These are phyloP conservation scores for Scelioninae gen. 1 DNA, from an alignment of 2,888 invertebrate genomes.

Conservation along the genomic window DNA sequence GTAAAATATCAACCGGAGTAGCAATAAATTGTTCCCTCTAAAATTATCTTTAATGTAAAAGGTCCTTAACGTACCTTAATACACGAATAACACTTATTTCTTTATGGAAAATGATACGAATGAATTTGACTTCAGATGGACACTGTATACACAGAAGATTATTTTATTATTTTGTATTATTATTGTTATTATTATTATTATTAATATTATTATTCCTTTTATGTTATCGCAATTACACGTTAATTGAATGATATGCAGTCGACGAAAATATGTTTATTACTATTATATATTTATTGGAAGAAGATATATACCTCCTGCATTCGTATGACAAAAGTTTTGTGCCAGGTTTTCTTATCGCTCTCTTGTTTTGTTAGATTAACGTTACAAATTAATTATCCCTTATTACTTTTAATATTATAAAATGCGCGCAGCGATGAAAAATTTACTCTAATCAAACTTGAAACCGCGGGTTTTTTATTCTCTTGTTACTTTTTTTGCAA, in stretches of 20 bases:
- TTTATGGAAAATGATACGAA: not conserved
- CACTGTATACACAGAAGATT: conserved; percentile 4
- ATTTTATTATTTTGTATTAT: too few species aligned
- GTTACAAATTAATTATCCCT: conserved; percentile 9
- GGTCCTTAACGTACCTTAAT: conserved; percentile 4
- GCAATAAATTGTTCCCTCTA: not conserved
- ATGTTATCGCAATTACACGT: conserved; percentile 15
- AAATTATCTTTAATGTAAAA: conserved; percentile 12
- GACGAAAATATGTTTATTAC: conserved; percentile 31
- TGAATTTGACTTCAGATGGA: conserved; percentile 14
- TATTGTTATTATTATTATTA: too few species aligned
- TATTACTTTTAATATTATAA: conserved; percentile 14
- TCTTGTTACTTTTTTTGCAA: not conserved
- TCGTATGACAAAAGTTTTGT: conserved; percentile 30
- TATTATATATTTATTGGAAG: conserved; percentile 45
- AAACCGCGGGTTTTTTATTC: not conserved
- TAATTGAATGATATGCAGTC: conserved; percentile 49
- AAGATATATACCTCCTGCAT: conserved; percentile 25
- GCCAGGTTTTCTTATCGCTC: conserved; percentile 6
- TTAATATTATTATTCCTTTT: not conserved
- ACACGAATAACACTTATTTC: conserved; percentile 9
- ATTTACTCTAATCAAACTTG: conserved; percentile 3
- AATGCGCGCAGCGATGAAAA: conserved; percentile 35
- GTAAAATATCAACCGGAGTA: conserved; percentile 11
- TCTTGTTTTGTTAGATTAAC: not conserved